Evolutionary conservation across 2,888 invertebrate species (phyloP).

Genomic region (Ophioninae sp.): DNA sequence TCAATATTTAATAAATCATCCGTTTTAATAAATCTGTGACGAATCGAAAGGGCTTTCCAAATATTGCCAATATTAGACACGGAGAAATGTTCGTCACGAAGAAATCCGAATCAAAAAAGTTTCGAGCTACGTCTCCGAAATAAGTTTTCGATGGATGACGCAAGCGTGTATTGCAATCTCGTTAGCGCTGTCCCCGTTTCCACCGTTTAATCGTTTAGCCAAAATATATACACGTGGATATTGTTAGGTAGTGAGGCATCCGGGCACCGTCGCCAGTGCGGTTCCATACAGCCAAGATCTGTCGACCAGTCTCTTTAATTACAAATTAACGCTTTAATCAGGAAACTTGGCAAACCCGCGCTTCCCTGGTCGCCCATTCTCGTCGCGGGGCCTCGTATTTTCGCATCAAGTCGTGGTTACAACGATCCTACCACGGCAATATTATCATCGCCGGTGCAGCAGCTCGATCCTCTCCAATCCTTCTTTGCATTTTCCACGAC

Average conservation of each 20-base stretch:
- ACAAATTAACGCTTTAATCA: constrained; percentile 78
- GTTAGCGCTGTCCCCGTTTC: neutral
- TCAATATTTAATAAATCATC: too few species aligned
- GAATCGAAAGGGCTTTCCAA: too few species aligned
- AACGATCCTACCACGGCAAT: constrained; percentile 67
- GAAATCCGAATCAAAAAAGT: neutral
- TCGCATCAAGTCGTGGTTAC: constrained; percentile 67
- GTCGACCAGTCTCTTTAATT: constrained; percentile 72
- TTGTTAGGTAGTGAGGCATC: constrained; percentile 10
- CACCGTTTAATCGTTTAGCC: constrained; percentile 1
- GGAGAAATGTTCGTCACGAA: too few species aligned
- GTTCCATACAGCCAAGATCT: constrained; percentile 47
- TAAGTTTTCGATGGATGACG: neutral
- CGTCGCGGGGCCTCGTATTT: constrained; percentile 68
- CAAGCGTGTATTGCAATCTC: neutral
- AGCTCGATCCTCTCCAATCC: constrained; percentile 53
- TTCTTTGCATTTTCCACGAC: constrained; percentile 19
- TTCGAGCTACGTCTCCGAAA: neutral
- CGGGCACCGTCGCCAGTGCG: constrained; percentile 25
- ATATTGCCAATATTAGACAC: too few species aligned
- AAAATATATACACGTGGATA: constrained; percentile 3
- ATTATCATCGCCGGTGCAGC: constrained; percentile 73
- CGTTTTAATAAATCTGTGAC: too few species aligned
- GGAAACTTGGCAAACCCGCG: constrained; percentile 73
- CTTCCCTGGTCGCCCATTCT: constrained; percentile 32